phyloP scores from a whole-genome alignment of 2,797 vertebrate species.

The Sebastes aleutianus region DNA sequence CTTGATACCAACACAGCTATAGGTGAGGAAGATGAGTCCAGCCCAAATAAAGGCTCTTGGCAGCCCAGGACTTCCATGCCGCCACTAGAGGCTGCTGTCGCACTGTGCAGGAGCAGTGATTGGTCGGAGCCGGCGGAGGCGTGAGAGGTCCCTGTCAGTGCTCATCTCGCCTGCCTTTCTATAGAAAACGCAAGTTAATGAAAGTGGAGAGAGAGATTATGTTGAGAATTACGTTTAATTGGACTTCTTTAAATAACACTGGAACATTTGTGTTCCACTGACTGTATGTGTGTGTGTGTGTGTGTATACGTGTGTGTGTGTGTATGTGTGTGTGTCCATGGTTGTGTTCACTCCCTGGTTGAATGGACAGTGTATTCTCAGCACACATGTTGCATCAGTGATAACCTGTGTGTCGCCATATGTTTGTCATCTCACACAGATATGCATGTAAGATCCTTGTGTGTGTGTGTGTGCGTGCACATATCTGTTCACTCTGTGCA shows the following conservation, averaged over 20 bases:
- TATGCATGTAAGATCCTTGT: not conserved
- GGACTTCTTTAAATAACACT: constrained; percentile 80
- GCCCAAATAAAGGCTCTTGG: constrained; percentile 1
- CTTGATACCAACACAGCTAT: not conserved
- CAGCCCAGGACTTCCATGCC: not conserved
- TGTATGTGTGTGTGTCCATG: not conserved
- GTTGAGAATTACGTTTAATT: constrained; percentile 78
- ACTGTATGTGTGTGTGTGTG: not conserved
- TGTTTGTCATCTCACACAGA: constrained; percentile 3
- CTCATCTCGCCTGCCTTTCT: constrained; percentile 60
- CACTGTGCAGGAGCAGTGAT: constrained; percentile 27
- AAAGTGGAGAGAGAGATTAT: constrained; percentile 78
- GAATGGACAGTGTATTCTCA: not conserved
- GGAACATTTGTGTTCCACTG: constrained; percentile 31
- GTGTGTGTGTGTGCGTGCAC: not conserved
- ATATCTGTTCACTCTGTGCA: not conserved
- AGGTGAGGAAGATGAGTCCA: not conserved
- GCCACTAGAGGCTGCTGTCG: constrained; percentile 77
- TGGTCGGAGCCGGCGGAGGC: not conserved
- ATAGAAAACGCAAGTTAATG: constrained; percentile 78
- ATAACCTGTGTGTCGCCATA: constrained; percentile 5
- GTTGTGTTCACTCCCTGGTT: not conserved
- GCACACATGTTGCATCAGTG: not conserved
- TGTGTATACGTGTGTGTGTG: not conserved
- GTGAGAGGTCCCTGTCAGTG: constrained; percentile 61